Conservation (phyloP, 2,888 invertebrate species). For the Adelphocoris suturalis region DNA sequence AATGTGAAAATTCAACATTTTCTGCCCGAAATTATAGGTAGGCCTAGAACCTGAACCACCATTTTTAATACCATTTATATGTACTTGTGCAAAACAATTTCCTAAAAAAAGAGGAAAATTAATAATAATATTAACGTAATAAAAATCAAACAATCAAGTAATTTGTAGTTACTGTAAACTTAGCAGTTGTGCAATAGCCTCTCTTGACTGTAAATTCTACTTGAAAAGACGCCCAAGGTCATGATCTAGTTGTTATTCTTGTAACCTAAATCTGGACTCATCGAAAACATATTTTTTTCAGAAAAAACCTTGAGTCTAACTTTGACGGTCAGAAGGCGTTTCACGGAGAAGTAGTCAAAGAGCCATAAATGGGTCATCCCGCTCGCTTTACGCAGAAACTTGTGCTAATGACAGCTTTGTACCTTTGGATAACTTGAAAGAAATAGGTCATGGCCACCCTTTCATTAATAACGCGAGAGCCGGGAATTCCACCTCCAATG, state of each 20-base stretch:
- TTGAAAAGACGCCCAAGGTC: neutral
- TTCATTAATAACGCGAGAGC: neutral
- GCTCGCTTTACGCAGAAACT: neutral
- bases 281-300: neutral
- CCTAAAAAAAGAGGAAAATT: too few species aligned
- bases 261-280: neutral
- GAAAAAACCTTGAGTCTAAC: neutral
- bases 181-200: too few species aligned
- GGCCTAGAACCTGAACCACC: too few species aligned
- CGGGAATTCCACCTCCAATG: too few species aligned
- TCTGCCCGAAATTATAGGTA: too few species aligned
- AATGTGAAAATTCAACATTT: too few species aligned
- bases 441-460: neutral
- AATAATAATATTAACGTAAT: too few species aligned
- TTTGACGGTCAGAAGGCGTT: neutral
- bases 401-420: neutral
- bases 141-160: too few species aligned
- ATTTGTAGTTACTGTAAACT: too few species aligned
- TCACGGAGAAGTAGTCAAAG: neutral
- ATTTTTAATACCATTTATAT: too few species aligned
- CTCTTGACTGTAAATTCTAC: too few species aligned
- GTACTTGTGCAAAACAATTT: too few species aligned
- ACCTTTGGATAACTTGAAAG: neutral
- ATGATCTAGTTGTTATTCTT: neutral
- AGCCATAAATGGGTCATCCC: neutral